Evolutionary conservation across 2,797 vertebrate genomes (phyloP), one percentile per base, ranked within the genome.

Genomic region (Streptopelia turtur): DNA sequence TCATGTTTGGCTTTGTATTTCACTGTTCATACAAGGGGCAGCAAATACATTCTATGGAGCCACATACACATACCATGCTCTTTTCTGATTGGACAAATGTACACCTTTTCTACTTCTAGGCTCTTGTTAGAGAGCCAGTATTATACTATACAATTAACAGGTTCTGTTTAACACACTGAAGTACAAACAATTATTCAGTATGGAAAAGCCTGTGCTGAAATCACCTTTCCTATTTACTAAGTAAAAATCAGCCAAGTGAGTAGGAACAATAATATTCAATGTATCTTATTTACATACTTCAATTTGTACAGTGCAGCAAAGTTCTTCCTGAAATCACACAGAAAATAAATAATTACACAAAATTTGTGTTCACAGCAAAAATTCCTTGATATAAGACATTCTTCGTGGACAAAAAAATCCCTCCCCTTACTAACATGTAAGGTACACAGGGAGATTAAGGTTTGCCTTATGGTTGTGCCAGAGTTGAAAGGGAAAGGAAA

Each of bases 331-430:
- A 74, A 83, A 79, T 37, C 43, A 78, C 13, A 61, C 17, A 8
- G 5, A 12, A 59, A 85, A 53, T 45, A 45, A 45, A 20, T 45
- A 45, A 45, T 45, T 45, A 45, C 43, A 45, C 43, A 45, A 45
- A 18, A 45, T 45, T 43, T 45, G 6, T 55, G 33, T 45, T 50
- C 24, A 28, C 28, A 68, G 35, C 64, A 45, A 84, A 77, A 78
- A 78, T 2, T 37, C 31, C 30, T 21, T 47, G 18, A 43, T 27
- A 35, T 5, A 74, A 55, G n/a, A 59, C 21, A 41, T 27, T 56
- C 22, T 39, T 39, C 13, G 39, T 11, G 7, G 28, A 15, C 11
- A 30, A 30, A 55, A 66, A 39, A 22, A 2, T 0, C 0, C 2
- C 16, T 50, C 23, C 30, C 16, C 31, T 30, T 49, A 37, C 8